Percentiles rank a stretch among this genome's conserved stretches.
phyloP scores from a whole-genome alignment of 2,888 invertebrate species.

The Apotomis capreana region DNA sequence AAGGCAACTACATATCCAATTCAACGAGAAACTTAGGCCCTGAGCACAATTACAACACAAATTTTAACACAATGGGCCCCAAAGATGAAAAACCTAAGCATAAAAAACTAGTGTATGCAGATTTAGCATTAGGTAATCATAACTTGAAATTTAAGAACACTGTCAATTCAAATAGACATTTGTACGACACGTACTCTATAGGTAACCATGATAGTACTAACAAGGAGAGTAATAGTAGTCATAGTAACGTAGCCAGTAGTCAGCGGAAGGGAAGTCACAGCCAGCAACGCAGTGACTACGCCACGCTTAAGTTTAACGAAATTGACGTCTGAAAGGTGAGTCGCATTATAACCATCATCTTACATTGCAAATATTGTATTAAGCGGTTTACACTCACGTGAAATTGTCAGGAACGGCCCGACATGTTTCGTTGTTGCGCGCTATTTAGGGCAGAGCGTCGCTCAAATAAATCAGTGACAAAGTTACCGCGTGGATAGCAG shows the following conservation, averaged over 20 bases:
- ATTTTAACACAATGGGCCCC: slow-evolving; percentile 68
- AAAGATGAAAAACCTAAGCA: slow-evolving; percentile 77
- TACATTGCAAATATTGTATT: background rate
- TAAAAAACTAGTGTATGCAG: slow-evolving; percentile 81
- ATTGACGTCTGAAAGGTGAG: slow-evolving; percentile 81
- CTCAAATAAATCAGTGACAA: too few relatives aligned
- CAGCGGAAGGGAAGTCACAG: slow-evolving; percentile 62
- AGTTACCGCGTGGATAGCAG: too few relatives aligned
- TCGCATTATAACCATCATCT: slow-evolving; percentile 40
- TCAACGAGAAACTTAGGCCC: slow-evolving; percentile 75
- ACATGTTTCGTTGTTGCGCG: too few relatives aligned
- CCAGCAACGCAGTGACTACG: slow-evolving; percentile 75
- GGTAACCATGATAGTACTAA: slow-evolving; percentile 70
- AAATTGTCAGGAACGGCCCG: too few relatives aligned
- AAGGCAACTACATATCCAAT: slow-evolving; percentile 80
- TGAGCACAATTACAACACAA: slow-evolving; percentile 65
- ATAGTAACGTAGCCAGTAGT: slow-evolving; percentile 68
- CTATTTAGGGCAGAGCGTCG: too few relatives aligned
- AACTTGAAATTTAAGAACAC: slow-evolving; percentile 83
- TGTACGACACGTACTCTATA: slow-evolving; percentile 80
- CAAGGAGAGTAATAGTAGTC: slow-evolving; percentile 72
- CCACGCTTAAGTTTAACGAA: slow-evolving; percentile 80
- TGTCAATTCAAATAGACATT: slow-evolving; percentile 82
- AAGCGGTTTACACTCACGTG: too few relatives aligned
- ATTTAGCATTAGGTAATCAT: slow-evolving; percentile 82